These are phyloP conservation scores for Phenganax stokvisi DNA, from an alignment of 92 coral and sea anemone species.

Conservation along the genomic window DNA sequence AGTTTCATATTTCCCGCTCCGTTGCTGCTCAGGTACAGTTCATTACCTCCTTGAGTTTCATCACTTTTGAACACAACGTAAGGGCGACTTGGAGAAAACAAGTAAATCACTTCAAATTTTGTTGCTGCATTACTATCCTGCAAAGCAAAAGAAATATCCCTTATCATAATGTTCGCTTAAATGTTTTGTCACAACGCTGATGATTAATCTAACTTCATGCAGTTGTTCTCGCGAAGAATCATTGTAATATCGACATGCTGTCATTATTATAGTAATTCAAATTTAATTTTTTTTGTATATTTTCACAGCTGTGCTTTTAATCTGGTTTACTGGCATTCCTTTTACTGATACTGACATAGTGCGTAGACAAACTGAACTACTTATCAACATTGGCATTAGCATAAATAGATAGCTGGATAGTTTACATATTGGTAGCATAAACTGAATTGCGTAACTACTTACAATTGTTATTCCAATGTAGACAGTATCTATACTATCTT, in stretches of 20 bases:
- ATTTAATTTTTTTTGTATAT: too few species aligned
- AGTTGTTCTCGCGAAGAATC: too few species aligned
- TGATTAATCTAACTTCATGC: too few species aligned
- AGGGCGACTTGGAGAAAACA: not conserved
- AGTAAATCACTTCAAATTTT: not conserved
- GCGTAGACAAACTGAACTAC: not conserved
- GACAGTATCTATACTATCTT: not conserved
- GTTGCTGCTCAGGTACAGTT: slow-evolving; percentile 7
- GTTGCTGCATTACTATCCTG: not conserved
- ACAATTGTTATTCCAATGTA: not conserved
- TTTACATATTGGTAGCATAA: not conserved
- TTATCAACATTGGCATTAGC: not conserved
- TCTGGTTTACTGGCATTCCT: too few species aligned
- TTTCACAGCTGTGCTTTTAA: too few species aligned
- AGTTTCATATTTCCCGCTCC: slow-evolving; percentile 12
- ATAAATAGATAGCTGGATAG: not conserved
- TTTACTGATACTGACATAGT: too few species aligned
- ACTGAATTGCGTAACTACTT: not conserved
- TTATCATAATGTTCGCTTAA: too few species aligned
- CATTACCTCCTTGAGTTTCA: not conserved
- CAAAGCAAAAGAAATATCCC: too few species aligned
- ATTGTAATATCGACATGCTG: too few species aligned
- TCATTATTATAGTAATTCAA: too few species aligned
- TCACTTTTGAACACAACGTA: not conserved
- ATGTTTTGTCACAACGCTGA: too few species aligned